Evolutionary conservation across 2,888 invertebrate species (phyloP).

Genomic region (Oconnorella tubifera): DNA sequence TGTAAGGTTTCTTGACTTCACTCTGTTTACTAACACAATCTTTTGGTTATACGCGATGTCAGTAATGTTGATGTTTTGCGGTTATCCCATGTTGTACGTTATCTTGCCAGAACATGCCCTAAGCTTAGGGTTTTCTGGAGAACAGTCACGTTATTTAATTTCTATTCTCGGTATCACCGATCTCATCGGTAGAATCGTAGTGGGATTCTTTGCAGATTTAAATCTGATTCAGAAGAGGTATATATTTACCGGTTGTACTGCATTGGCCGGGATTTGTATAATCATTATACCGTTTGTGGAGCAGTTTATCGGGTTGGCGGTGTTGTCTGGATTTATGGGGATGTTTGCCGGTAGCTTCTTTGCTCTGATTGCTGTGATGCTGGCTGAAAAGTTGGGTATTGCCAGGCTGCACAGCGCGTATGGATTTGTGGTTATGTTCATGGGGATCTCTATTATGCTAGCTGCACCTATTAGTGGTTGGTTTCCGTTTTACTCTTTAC

Average conservation of each 20-base stretch:
- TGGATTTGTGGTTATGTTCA: conserved; percentile 14
- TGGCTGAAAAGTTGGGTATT: conserved; percentile 16
- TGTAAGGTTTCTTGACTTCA: conserved; percentile 61
- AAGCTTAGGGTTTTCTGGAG: conserved; percentile 63
- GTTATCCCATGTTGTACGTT: conserved; percentile 73
- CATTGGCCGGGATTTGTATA: conserved; percentile 11
- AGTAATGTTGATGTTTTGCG: conserved; percentile 72
- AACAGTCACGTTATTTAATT: conserved; percentile 67
- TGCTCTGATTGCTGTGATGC: conserved; percentile 19
- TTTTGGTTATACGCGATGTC: conserved; percentile 71
- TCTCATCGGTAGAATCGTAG: conserved; percentile 68
- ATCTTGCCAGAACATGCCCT: conserved; percentile 73
- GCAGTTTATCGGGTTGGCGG: not conserved
- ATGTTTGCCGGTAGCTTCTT: conserved; percentile 18
- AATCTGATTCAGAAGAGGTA: conserved; percentile 21
- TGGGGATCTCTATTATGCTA: conserved; percentile 18
- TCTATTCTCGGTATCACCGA: conserved; percentile 73
- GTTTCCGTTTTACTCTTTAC: no score
- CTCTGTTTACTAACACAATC: conserved; percentile 66
- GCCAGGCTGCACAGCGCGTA: conserved; percentile 17
- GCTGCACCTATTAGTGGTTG: conserved; percentile 13
- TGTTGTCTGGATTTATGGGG: conserved; percentile 9
- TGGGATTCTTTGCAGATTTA: conserved; percentile 58
- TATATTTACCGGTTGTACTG: conserved; percentile 15
- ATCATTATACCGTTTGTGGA: conserved; percentile 8